phyloP scores from a whole-genome alignment of 1,140 invertebrate species.

The Drosophila jambulina region DNA sequence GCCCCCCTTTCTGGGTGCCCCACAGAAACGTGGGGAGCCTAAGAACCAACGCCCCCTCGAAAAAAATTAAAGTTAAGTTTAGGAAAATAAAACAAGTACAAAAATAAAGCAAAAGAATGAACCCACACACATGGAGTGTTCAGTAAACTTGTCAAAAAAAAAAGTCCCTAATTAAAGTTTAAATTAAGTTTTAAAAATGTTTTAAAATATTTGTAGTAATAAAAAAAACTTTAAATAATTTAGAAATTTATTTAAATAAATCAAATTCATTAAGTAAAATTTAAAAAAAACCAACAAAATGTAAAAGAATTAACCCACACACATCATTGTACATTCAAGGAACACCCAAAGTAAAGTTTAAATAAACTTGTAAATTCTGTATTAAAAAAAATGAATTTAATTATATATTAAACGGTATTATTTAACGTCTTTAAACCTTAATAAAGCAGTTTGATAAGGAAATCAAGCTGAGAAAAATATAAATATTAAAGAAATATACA shows the following conservation, averaged over 20 bases:
- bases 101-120: constrained; percentile 3
- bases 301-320: no score
- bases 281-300: no score
- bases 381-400: no score
- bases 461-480: rapidly evolving
- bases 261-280: no score
- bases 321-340: no score
- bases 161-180: background rate
- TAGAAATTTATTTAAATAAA: no score
- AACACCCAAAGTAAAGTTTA: no score
- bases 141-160: constrained; percentile 9
- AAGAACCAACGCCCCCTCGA: constrained; percentile 24
- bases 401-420: no score
- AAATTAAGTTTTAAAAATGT: background rate
- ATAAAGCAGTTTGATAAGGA: background rate
- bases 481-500: background rate
- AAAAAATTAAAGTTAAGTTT: background rate
- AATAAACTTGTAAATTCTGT: no score
- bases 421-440: no score
- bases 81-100: background rate
- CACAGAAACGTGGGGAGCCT: background rate
- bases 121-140: constrained; percentile 6
- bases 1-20: constrained; percentile 13
- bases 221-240: background rate
- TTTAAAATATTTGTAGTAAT: background rate